Conservation (phyloP, 2,797 vertebrate genomes). For the Mormyrus proboscirostris region DNA sequence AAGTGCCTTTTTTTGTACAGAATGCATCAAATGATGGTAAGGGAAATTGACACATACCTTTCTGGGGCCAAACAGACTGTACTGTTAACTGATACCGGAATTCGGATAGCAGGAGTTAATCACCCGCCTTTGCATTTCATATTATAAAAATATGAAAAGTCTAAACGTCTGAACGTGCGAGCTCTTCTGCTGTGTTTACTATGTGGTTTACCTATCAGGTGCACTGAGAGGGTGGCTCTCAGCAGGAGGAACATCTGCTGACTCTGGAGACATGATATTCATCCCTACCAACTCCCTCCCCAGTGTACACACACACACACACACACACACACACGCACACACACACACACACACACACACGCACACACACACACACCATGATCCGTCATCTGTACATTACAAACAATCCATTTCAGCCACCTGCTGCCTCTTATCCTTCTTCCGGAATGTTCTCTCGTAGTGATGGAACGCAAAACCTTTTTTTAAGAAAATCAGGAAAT, state of each 20-base stretch:
- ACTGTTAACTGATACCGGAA: not conserved
- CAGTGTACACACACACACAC: not conserved
- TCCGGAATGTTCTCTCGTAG: not conserved
- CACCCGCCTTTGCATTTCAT: not conserved
- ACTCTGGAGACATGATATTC: not conserved
- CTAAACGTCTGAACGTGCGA: not conserved
- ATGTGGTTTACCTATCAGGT: not conserved
- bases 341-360: not conserved
- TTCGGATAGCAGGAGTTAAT: not conserved
- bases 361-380: not conserved
- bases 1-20: not conserved
- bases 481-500: not conserved
- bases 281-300: not conserved
- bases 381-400: not conserved
- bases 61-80: not conserved
- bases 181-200: not conserved
- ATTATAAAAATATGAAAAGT: not conserved
- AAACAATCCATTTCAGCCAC: not conserved
- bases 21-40: not conserved
- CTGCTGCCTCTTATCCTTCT: not conserved
- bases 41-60: not conserved
- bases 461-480: not conserved
- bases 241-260: not conserved
- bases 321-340: not conserved
- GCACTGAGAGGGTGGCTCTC: not conserved